Percentiles rank a stretch among this genome's conserved stretches.
These are phyloP conservation scores for Drosophila pseudoobscura DNA, from an alignment of 1,140 invertebrate species.

Conservation along the genomic window DNA sequence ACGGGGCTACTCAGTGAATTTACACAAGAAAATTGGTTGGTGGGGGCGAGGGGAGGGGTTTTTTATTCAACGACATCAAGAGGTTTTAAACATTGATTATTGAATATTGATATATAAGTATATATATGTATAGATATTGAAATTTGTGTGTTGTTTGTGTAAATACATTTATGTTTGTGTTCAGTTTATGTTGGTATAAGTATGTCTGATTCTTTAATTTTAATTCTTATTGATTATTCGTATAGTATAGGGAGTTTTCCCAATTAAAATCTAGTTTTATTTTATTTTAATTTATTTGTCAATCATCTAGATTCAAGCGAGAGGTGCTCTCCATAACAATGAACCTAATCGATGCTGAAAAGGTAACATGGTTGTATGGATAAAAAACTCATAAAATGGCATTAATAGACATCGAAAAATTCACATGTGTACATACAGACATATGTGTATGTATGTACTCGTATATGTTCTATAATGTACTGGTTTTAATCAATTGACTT, in stretches of 20 bases:
- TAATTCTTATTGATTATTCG: too few species aligned
- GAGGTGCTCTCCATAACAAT: constrained; percentile 19
- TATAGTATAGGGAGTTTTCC: background rate
- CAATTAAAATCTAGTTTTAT: constrained; percentile 5
- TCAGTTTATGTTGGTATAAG: too few species aligned
- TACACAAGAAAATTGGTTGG: too few species aligned
- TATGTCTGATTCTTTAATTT: too few species aligned
- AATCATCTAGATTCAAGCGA: constrained; percentile 19
- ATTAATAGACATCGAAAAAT: constrained; percentile 12
- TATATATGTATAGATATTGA: background rate
- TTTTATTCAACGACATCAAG: constrained; percentile 55
- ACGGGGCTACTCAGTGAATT: too few species aligned
- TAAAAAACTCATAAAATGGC: constrained; percentile 17
- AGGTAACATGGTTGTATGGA: too few species aligned
- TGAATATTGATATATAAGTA: constrained; percentile 3
- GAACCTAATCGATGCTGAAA: too few species aligned
- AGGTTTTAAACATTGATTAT: constrained; percentile 43
- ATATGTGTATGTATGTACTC: background rate
- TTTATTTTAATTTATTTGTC: constrained; percentile 24
- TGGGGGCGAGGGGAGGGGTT: background rate
- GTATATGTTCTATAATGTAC: background rate
- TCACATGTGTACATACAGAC: constrained; percentile 1
- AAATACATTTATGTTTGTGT: background rate
- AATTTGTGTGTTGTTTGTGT: too few species aligned
- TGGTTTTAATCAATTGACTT: too few species aligned